phyloP scores from a whole-genome alignment of 1,140 invertebrate genomes.

The Zaprionus vittiger region DNA sequence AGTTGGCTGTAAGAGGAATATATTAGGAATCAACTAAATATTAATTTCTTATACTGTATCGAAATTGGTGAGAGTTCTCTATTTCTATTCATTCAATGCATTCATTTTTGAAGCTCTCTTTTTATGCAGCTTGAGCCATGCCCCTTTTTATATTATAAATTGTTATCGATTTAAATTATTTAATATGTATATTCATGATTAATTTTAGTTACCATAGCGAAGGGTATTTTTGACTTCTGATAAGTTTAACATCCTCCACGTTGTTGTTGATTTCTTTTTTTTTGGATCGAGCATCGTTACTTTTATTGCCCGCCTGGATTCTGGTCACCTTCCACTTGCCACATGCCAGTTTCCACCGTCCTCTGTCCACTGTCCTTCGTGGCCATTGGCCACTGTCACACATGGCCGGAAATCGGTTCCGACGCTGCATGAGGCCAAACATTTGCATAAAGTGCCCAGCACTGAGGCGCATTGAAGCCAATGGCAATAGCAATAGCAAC shows the following conservation, averaged over 20 bases:
- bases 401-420: conserved; percentile 76
- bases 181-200: too few relatives aligned
- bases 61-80: too few relatives aligned
- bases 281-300: conserved; percentile 38
- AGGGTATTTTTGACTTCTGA: neutral
- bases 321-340: conserved; percentile 27
- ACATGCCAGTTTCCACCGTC: conserved; percentile 4
- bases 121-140: too few relatives aligned
- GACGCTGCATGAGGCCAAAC: conserved; percentile 79
- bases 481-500: conserved; percentile 3
- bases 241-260: conserved; percentile 1
- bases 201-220: too few relatives aligned
- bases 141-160: too few relatives aligned
- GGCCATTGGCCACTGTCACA: conserved; percentile 66
- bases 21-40: neutral
- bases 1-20: neutral
- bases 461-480: conserved; percentile 26
- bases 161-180: too few relatives aligned
- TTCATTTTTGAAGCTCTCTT: too few relatives aligned
- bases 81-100: too few relatives aligned
- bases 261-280: conserved; percentile 40
- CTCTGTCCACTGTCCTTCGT: conserved; percentile 12
- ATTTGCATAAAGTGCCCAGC: conserved; percentile 76
- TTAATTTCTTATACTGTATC: too few relatives aligned
- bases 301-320: conserved; percentile 55